These are phyloP conservation scores for Halisarca cf. caerulea DNA, from an alignment of 37 sponge, comb jelly and placozoan genomes.

Conservation along the genomic window DNA sequence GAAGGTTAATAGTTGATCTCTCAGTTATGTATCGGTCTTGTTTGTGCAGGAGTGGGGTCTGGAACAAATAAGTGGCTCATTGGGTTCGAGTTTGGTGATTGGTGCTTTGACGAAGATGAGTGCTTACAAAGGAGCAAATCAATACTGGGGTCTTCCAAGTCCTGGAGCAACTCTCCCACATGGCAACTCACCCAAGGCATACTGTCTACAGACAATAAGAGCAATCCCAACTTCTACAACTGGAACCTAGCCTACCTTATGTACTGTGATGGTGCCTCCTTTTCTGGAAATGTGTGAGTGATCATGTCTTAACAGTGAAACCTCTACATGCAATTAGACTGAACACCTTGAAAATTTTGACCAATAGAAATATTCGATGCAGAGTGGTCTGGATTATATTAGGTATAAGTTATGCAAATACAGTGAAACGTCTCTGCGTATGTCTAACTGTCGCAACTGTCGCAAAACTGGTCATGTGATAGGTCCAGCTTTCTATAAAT, in stretches of 20 bases:
- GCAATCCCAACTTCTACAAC: constrained; percentile 74
- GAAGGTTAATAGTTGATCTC: no score
- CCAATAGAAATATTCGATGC: no score
- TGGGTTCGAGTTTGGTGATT: constrained; percentile 79
- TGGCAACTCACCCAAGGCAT: constrained; percentile 58
- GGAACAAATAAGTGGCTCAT: constrained; percentile 70
- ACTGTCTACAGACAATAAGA: constrained; percentile 40
- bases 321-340: no score
- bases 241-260: constrained; percentile 72
- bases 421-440: no score
- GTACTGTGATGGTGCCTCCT: constrained; percentile 90
- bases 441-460: no score
- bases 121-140: constrained; percentile 71
- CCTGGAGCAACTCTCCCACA: constrained; percentile 21
- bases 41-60: not conserved
- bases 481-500: no score
- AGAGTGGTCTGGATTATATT: no score
- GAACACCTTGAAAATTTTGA: no score
- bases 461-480: no score
- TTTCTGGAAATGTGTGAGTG: constrained; percentile 69
- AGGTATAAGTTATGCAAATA: no score
- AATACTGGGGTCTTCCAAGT: constrained; percentile 67
- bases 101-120: constrained; percentile 53
- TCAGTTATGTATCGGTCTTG: no score
- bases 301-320: no score